Evolutionary conservation across 2,888 invertebrate genomes (phyloP).

Genomic region (Trichogramma evanescens): DNA sequence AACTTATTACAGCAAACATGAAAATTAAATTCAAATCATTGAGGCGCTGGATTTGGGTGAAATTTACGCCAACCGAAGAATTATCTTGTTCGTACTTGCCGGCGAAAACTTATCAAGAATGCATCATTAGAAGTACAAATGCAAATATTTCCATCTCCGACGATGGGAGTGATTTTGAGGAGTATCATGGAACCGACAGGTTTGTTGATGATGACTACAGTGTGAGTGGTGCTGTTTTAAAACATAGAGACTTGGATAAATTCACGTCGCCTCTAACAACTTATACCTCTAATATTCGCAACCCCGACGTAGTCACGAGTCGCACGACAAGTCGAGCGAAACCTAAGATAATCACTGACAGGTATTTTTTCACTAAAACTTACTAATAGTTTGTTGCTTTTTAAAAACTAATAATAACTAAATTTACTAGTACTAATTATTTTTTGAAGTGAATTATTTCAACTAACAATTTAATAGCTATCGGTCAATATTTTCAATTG

Average conservation of each 20-base stretch:
- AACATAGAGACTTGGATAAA: background rate
- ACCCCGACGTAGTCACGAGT: too few species aligned
- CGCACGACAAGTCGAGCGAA: too few species aligned
- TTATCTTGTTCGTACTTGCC: slow-evolving; percentile 40
- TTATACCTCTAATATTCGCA: too few species aligned
- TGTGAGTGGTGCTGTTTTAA: slow-evolving; percentile 11
- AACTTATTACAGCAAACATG: slow-evolving; percentile 27
- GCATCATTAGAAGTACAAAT: slow-evolving; percentile 23
- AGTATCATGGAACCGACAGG: slow-evolving; percentile 4
- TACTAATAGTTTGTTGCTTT: too few species aligned
- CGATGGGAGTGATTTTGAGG: slow-evolving; percentile 17
- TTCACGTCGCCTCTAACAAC: too few species aligned
- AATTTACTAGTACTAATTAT: slow-evolving; percentile 1
- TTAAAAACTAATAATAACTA: background rate
- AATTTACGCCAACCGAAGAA: slow-evolving; percentile 30
- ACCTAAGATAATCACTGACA: too few species aligned
- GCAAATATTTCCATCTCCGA: slow-evolving; percentile 20
- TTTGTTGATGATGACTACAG: slow-evolving; percentile 11
- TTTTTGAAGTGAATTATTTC: background rate
- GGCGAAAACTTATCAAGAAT: slow-evolving; percentile 31
- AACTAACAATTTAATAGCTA: background rate
- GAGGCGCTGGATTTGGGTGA: slow-evolving; percentile 27
- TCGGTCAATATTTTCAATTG: background rate
- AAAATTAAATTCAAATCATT: slow-evolving; percentile 23
- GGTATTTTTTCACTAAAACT: too few species aligned